These are phyloP conservation scores for Scomber colias DNA, from an alignment of 2,113 vertebrate species.

Conservation along the genomic window DNA sequence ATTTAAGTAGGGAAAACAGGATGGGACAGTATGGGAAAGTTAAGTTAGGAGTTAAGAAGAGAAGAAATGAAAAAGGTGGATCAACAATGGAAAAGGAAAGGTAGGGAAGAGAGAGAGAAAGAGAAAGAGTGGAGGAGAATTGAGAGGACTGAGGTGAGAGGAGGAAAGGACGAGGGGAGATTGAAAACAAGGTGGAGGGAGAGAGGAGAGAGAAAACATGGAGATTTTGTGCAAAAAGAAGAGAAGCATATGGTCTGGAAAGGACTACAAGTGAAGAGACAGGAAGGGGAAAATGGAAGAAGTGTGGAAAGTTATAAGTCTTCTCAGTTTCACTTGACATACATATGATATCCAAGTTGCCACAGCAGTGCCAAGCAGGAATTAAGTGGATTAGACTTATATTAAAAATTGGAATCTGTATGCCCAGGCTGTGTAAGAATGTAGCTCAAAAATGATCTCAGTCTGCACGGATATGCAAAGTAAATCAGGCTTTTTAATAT, in stretches of 20 bases:
- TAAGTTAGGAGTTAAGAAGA: background rate
- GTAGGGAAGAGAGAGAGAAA: background rate
- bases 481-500: background rate
- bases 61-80: background rate
- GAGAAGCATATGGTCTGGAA: background rate
- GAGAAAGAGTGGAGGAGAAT: background rate
- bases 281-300: conserved; percentile 3
- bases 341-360: background rate
- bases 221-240: background rate
- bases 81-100: background rate
- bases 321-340: conserved; percentile 25
- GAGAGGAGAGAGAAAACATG: background rate
- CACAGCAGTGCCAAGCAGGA: background rate
- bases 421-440: background rate
- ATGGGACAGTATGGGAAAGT: background rate
- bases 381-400: conserved; percentile 10
- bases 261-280: background rate
- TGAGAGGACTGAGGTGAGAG: too few relatives aligned
- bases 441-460: background rate
- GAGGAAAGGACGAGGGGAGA: background rate
- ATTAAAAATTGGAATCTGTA: conserved; percentile 4
- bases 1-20: background rate
- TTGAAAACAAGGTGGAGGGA: background rate
- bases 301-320: background rate
- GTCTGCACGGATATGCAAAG: background rate